Conservation (phyloP, 2,113 vertebrate genomes). For the Sakesphorus luctuosus region DNA sequence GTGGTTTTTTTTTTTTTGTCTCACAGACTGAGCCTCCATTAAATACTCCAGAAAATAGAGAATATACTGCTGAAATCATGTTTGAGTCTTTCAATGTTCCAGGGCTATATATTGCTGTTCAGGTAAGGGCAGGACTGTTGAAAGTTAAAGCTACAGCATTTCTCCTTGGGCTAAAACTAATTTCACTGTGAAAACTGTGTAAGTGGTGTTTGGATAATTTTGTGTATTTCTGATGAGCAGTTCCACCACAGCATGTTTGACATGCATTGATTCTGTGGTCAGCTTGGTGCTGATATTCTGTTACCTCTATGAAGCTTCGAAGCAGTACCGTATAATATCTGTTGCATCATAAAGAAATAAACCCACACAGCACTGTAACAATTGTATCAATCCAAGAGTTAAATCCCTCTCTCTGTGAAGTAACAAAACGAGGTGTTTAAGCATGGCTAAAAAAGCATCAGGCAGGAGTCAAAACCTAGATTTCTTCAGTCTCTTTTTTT, state of each 20-base stretch:
- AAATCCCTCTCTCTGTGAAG: not conserved
- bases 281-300: not conserved
- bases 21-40: slow-evolving; percentile 94
- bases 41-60: slow-evolving; percentile 98
- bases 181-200: not conserved
- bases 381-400: not conserved
- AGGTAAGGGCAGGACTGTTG: slow-evolving; percentile 79
- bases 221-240: not conserved
- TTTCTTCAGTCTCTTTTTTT: not conserved
- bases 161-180: not conserved
- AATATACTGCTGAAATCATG: slow-evolving; percentile 99
- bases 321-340: not conserved
- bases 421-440: not conserved
- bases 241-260: not conserved
- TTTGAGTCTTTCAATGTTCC: slow-evolving; percentile 99
- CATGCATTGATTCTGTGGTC: not conserved
- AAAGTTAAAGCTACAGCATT: not conserved
- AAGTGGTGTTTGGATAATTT: not conserved
- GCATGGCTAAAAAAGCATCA: not conserved
- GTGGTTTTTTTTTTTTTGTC: not conserved
- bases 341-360: not conserved
- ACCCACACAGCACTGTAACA: not conserved
- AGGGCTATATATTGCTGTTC: slow-evolving; percentile 97
- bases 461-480: not conserved
- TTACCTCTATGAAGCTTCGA: not conserved